Percentiles rank a stretch among this genome's conserved stretches.
phyloP scores from a whole-genome alignment of 1,140 invertebrate species.

The Drosophila sproati region DNA sequence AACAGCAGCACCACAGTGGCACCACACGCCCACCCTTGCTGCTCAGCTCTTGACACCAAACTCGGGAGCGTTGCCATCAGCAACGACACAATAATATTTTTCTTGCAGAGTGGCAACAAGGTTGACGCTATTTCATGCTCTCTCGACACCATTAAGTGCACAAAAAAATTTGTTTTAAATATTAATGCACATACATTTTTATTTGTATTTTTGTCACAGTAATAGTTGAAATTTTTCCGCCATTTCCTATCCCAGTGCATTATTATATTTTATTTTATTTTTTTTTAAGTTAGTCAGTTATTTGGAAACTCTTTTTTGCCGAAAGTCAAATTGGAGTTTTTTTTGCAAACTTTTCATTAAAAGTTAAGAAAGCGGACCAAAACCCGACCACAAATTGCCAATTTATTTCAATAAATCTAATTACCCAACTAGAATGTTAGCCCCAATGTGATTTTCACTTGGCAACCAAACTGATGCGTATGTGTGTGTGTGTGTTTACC shows the following conservation, averaged over 20 bases:
- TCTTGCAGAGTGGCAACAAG: constrained; percentile 54
- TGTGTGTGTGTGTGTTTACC: constrained; percentile 34
- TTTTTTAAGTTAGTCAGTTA: constrained; percentile 9
- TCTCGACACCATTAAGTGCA: constrained; percentile 60
- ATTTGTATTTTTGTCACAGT: constrained; percentile 40
- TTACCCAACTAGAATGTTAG: constrained; percentile 54
- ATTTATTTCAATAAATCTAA: constrained; percentile 81
- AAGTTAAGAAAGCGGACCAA: constrained; percentile 53
- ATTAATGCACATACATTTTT: constrained; percentile 25
- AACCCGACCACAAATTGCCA: constrained; percentile 58
- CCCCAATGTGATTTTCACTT: constrained; percentile 35
- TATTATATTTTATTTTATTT: constrained; percentile 4
- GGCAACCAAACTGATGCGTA: constrained; percentile 7
- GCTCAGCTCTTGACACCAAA: constrained; percentile 41
- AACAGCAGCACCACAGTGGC: not conserved
- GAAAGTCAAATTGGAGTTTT: constrained; percentile 37
- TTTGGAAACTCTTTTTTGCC: constrained; percentile 27
- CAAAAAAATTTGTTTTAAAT: constrained; percentile 8
- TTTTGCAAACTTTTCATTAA: constrained; percentile 56
- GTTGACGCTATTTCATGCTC: constrained; percentile 52
- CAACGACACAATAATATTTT: constrained; percentile 53
- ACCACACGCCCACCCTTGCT: not conserved
- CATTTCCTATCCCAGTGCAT: constrained; percentile 19
- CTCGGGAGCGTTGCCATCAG: constrained; percentile 24
- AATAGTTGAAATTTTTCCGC: constrained; percentile 32